Conservation (phyloP, 2,888 invertebrate genomes). For the Acronicta aceris region DNA sequence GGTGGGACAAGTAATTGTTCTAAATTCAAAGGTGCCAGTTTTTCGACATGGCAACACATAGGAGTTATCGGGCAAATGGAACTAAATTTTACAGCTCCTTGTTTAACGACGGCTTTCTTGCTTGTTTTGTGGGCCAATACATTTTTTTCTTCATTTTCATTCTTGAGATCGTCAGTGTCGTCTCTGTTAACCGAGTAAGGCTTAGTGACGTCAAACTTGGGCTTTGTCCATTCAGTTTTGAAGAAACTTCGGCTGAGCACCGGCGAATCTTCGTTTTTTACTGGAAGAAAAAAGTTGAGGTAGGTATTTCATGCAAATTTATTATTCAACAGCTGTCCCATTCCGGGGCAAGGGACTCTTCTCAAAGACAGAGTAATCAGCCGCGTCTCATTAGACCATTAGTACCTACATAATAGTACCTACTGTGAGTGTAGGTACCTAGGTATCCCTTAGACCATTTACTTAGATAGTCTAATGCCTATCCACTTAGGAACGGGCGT, state of each 20-base stretch:
- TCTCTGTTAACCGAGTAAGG: slow-evolving; percentile 27
- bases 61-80: too few relatives aligned
- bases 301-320: too few relatives aligned
- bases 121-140: background rate
- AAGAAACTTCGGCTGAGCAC: slow-evolving; percentile 41
- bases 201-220: slow-evolving; percentile 41
- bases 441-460: too few relatives aligned
- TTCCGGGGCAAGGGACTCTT: too few relatives aligned
- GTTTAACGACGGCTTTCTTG: slow-evolving; percentile 1
- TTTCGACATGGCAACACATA: background rate
- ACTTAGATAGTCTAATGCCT: too few relatives aligned
- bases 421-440: too few relatives aligned
- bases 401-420: too few relatives aligned
- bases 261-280: slow-evolving; percentile 44
- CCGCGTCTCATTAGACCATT: too few relatives aligned
- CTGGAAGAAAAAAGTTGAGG: slow-evolving; percentile 35
- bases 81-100: background rate
- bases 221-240: slow-evolving; percentile 54
- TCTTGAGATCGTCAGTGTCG: background rate
- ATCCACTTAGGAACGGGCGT: too few relatives aligned
- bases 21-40: slow-evolving; percentile 34
- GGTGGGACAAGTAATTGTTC: slow-evolving; percentile 40
- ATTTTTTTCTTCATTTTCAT: background rate
- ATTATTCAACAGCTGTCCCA: too few relatives aligned
- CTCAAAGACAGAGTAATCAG: too few relatives aligned